Evolutionary conservation across 2,888 invertebrate species (phyloP), one percentile per base, ranked within the genome.

Genomic region (Adelphocoris suturalis): DNA sequence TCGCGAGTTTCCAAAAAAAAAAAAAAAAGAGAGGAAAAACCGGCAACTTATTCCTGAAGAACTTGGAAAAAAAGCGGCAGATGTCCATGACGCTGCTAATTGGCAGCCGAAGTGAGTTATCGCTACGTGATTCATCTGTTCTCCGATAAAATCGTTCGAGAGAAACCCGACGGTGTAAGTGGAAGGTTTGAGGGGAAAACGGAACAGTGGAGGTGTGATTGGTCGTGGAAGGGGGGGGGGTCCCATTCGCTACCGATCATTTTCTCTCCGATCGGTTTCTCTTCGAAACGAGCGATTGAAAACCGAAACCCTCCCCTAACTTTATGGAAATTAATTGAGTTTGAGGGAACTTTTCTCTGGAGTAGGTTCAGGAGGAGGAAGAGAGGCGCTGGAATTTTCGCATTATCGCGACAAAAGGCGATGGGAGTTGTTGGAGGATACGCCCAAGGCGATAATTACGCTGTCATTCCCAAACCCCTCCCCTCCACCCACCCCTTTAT

Each of bases 1-100:
- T 61, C n/a, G 5, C 61, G 61, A 61, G 61, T n/a, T n/a, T n/a
- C 61, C n/a, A n/a, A 19, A 3, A 61, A 37, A 37, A 37, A 37
- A 37, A 37, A 37, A 37, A 37, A 37, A 7, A 7, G 37, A 7
- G n/a, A 19, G 19, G 9, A 61, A 61, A 61, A 61, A 16, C 61
- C 3, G n/a, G n/a, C 2, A n/a, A 9, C 16, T 3, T 2, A 4
- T n/a, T 61, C 61, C 61, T 19, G 61, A 19, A 61, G 19, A 9
- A 61, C 61, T 61, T n/a, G 14, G 61, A 3, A n/a, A 61, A n/a
- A 19, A 16, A 19, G 61, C 19, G 61, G 16, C 61, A 61, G 61
- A 61, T 61, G 61, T 61, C 61, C 61, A n/a, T 61, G 61, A 61
- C 61, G 61, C 61, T n/a, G 61, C 61, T 61, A 61, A 61, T 61